Base-by-base conservation (phyloP, 2,797 vertebrate genomes). In the Phrynocephalus vlangalii region DNA sequence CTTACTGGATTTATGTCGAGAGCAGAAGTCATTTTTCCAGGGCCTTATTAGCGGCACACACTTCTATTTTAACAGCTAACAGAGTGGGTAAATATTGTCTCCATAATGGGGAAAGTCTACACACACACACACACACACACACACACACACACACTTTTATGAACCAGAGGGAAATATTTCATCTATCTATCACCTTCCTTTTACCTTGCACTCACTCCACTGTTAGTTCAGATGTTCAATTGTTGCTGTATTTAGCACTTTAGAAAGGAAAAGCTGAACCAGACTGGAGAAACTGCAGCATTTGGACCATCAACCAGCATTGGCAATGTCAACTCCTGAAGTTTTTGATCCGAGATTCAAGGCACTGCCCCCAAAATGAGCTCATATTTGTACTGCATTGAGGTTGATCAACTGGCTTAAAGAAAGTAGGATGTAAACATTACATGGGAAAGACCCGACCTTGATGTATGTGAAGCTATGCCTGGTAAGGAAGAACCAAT, bases 11-110 rank as follows among this genome's bases (percentile, higher is more conserved):
- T 44, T 50, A 38, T 44, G 84, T 60, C 79, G 85, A 60, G 78
- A 81, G n/a, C 28, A 18, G 18, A 72, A n/a, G 28, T 71, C 3
- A 38, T 76, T 48, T 85, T 86, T 63, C 3, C 38, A 88, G 18
- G 22, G 26, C 38, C 11, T 44, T 67, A 52, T 80, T 38, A 66
- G 28, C 66, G 77, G 48, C 60, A 72, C 79, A 38, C 22, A 85
- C 72, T 86, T n/a, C 80, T 67, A 77, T 83, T 90, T 63, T 86
- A 82, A 52, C 86, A 85, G n/a, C 89, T 79, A 84, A 71, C 84
- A 44, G 50, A 33, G 60, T 30, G 56, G 10, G 60, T 10, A 8
- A 15, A 44, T 28, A 33, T 75, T 82, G 26, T 66, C 79, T 6
- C 66, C 50, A 6, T 67, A 28, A 67, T 11, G 15, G 33, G 33